Base-by-base conservation (phyloP, 2,888 invertebrate species). In the Endotricha flammealis region DNA sequence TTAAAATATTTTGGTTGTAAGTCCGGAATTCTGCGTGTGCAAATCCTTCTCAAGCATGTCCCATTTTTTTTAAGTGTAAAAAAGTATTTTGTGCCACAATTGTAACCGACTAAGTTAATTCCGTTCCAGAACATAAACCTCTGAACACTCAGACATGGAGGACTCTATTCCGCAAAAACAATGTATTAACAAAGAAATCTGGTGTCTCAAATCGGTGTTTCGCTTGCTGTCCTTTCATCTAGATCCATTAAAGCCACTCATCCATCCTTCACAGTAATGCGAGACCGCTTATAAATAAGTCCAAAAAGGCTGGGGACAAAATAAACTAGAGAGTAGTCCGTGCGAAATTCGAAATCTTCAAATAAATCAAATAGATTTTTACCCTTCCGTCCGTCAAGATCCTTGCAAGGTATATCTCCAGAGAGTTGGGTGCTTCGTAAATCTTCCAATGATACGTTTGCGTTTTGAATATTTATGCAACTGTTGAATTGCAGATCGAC, bases 231-330 rank as follows among this genome's bases (percentile, higher is more conserved):
- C 30, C 25, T 30, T 25, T 36, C 30, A 25, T 32, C 25, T 25
- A 25, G 24, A 48, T 64, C 71, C 67, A 70, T 73, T 73, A 68
- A 61, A 58, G 51, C 50, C 49, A 47, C 45, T 51, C 46, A 35
- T 39, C 53, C 61, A 71, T 74, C 72, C 59, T 66, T 73, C 73
- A 72, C 52, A 48, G 71, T 69, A 65, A 73, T 64, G 58, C 60
- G 65, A 69, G 59, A 61, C 64, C 61, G 57, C 56, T 68, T 64
- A 60, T 69, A 68, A 63, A 66, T 65, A 61, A 57, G 48, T 51
- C 50, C 39, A 52, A 49, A 51, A 55, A 52, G 48, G 48, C 42
- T 42, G 45, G 47, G 50, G 54, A 64, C 58, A 53, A 44, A 54
- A 57, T 58, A 60, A 57, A 63, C 57, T 8, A 24, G 22, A 30